These are phyloP conservation scores for Panurus biarmicus DNA, from an alignment of 2,113 vertebrate species.

Conservation along the genomic window DNA sequence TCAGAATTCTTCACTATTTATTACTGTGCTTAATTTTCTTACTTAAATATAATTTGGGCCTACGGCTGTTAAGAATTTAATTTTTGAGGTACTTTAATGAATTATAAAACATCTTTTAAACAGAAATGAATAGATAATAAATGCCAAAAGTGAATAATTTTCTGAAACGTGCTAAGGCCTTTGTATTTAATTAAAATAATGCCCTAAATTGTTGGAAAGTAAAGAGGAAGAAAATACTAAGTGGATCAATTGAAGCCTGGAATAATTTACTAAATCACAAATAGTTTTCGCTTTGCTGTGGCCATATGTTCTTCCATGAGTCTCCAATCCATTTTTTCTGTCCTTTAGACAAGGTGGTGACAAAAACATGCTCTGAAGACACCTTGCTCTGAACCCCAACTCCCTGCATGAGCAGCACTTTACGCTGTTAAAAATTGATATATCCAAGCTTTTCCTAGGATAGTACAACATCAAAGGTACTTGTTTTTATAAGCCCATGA, in stretches of 20 bases:
- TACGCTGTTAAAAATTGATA: not conserved
- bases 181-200: constrained; percentile 30
- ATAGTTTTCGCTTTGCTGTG: not conserved
- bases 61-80: constrained; percentile 45
- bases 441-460: not conserved
- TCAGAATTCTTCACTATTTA: constrained; percentile 41
- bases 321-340: not conserved
- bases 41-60: constrained; percentile 46
- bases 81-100: constrained; percentile 62
- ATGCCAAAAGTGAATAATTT: constrained; percentile 56
- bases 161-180: not conserved
- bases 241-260: not conserved
- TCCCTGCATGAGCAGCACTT: not conserved
- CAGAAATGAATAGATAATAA: constrained; percentile 45
- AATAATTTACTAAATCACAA: not conserved
- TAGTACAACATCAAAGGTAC: not conserved
- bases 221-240: not conserved
- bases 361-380: not conserved
- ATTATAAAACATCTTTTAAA: constrained; percentile 54
- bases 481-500: fast-evolving
- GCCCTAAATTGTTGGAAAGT: constrained; percentile 6
- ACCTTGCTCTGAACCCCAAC: not conserved
- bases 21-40: constrained; percentile 49
- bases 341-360: not conserved
- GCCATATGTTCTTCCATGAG: fast-evolving